These are phyloP conservation scores for Atrichornis clamosus DNA, from an alignment of 2,113 vertebrate species.

Conservation along the genomic window DNA sequence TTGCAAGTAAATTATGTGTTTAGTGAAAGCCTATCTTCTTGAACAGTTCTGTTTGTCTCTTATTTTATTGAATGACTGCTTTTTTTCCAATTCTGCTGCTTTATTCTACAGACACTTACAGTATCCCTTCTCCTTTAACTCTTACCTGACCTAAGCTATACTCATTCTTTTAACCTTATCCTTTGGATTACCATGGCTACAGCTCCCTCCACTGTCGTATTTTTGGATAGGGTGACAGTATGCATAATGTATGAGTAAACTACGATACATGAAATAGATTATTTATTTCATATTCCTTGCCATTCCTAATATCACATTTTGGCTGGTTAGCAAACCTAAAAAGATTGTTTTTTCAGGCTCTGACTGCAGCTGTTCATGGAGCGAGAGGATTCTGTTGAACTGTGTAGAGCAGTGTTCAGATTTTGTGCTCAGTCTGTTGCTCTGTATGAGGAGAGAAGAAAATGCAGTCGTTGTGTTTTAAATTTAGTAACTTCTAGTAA, in stretches of 20 bases:
- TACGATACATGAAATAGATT: background rate
- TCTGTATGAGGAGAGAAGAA: conserved; percentile 13
- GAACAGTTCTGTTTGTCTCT: background rate
- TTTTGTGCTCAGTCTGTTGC: background rate
- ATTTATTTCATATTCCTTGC: background rate
- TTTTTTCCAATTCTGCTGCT: background rate
- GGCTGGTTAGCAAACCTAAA: background rate
- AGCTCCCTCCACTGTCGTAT: background rate
- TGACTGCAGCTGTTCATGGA: background rate
- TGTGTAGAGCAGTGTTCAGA: background rate
- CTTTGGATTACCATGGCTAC: background rate
- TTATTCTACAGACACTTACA: background rate
- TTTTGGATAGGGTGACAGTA: background rate
- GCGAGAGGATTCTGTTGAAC: background rate
- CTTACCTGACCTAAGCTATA: rapidly evolving
- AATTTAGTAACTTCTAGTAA: conserved; percentile 42
- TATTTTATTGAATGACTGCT: background rate
- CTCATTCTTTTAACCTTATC: background rate
- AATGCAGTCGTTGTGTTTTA: background rate
- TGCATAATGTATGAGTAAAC: background rate
- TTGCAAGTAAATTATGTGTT: background rate
- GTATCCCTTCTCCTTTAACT: background rate
- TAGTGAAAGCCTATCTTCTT: background rate
- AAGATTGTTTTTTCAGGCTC: background rate
- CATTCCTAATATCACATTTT: background rate